Percentiles rank a stretch among this genome's conserved stretches.
Evolutionary conservation across 1,140 invertebrate species (phyloP).

Genomic region (Trigoniulus corallinus): DNA sequence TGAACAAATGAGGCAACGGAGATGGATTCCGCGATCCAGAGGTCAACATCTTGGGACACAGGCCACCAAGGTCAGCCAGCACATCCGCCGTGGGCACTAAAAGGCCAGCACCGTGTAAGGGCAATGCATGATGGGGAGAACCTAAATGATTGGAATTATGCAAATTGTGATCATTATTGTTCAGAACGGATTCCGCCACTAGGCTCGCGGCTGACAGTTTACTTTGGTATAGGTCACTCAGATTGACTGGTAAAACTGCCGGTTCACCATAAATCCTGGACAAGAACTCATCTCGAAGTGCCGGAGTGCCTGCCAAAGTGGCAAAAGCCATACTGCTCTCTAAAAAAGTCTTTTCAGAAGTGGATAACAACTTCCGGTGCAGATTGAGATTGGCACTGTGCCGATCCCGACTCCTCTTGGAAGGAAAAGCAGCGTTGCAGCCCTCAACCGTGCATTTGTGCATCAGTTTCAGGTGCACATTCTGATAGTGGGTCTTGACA

Average conservation of each 20-base stretch:
- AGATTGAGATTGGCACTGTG: slow-evolving; percentile 85
- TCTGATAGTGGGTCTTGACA: slow-evolving; percentile 91
- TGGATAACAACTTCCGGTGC: slow-evolving; percentile 70
- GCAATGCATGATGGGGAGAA: not conserved
- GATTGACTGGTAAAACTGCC: slow-evolving; percentile 29
- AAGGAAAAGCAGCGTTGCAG: slow-evolving; percentile 92
- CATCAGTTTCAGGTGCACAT: slow-evolving; percentile 87
- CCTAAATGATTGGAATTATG: slow-evolving; percentile 14
- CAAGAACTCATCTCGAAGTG: slow-evolving; percentile 54
- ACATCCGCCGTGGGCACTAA: slow-evolving; percentile 1
- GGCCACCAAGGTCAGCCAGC: slow-evolving; percentile 16
- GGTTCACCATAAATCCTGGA: slow-evolving; percentile 61
- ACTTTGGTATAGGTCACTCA: slow-evolving; percentile 28
- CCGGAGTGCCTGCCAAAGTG: not conserved
- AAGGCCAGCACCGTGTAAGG: not conserved
- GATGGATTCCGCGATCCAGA: slow-evolving; percentile 34
- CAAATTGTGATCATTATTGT: slow-evolving; percentile 25
- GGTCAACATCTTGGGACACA: slow-evolving; percentile 16
- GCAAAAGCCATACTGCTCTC: slow-evolving; percentile 27
- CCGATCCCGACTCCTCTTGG: slow-evolving; percentile 75
- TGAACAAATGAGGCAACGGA: slow-evolving; percentile 11
- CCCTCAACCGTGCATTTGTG: slow-evolving; percentile 90
- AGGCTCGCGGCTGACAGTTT: slow-evolving; percentile 26
- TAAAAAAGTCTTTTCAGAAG: slow-evolving; percentile 30
- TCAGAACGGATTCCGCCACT: slow-evolving; percentile 25